A percentile compares a stretch with the other conserved stretches of the same genome.
Evolutionary conservation across 2,888 invertebrate genomes (phyloP).

Genomic region (Acanthococcus lagerstroemiae): DNA sequence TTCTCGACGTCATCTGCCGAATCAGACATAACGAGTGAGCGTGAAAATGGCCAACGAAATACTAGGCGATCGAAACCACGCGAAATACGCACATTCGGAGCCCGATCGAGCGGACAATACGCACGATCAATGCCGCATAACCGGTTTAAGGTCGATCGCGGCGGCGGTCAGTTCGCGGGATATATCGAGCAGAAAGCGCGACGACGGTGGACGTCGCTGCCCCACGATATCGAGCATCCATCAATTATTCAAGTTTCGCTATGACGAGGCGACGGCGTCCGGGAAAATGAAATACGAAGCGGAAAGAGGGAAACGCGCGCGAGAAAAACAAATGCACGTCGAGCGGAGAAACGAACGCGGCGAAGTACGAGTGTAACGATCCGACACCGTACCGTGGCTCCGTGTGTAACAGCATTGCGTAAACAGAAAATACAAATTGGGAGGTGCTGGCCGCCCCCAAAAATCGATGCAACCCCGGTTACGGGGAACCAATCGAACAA

Average conservation of each 20-base stretch:
- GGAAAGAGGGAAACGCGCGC: too few species aligned
- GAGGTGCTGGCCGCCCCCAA: conserved; percentile 26
- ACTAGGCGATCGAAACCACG: conserved; percentile 4
- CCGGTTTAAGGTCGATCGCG: not conserved
- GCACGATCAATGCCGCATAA: not conserved
- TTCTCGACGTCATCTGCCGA: conserved; percentile 11
- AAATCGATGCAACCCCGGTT: conserved; percentile 24
- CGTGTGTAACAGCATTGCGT: conserved; percentile 14
- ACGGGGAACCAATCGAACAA: conserved; percentile 19
- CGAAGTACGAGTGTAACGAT: conserved; percentile 6
- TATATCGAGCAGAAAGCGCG: not conserved
- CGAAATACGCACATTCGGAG: not conserved
- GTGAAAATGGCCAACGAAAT: not conserved
- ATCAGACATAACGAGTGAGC: conserved; percentile 16
- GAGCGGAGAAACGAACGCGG: conserved; percentile 9
- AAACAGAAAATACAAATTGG: conserved; percentile 23
- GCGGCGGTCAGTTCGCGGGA: not conserved
- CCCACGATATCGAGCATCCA: not conserved
- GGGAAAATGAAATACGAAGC: too few species aligned
- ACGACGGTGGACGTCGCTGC: not conserved
- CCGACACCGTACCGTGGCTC: conserved; percentile 13
- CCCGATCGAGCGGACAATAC: too few species aligned
- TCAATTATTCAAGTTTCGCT: not conserved
- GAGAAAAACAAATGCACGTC: not conserved
- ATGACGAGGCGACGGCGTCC: too few species aligned